Percentiles rank a stretch among this genome's conserved stretches.
These are phyloP conservation scores for Elegia similella DNA, from an alignment of 2,888 invertebrate genomes.

Conservation along the genomic window DNA sequence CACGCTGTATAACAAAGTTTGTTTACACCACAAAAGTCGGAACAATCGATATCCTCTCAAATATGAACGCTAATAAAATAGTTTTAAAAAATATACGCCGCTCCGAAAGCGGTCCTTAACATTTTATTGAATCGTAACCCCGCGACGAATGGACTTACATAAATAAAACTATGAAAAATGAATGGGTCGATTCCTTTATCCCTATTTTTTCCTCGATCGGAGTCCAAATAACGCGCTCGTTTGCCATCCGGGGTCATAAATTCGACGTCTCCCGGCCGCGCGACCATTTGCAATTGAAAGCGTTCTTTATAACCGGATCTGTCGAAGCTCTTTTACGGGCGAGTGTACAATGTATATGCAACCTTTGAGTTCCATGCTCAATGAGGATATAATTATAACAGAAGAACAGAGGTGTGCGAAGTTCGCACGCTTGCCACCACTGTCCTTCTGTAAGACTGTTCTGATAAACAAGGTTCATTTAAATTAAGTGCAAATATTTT, in stretches of 20 bases:
- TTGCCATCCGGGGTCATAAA: slow-evolving; percentile 68
- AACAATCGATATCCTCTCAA: slow-evolving; percentile 9
- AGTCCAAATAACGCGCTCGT: slow-evolving; percentile 66
- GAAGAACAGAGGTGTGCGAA: too few relatives aligned
- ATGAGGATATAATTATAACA: too few relatives aligned
- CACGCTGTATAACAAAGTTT: too few relatives aligned
- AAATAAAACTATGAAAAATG: slow-evolving; percentile 73
- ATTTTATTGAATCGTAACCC: slow-evolving; percentile 58
- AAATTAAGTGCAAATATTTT: too few relatives aligned
- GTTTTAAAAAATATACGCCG: slow-evolving; percentile 26
- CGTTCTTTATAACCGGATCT: slow-evolving; percentile 72
- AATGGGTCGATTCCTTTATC: slow-evolving; percentile 65
- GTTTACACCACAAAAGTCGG: too few relatives aligned
- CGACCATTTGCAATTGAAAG: slow-evolving; percentile 78
- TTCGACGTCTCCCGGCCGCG: slow-evolving; percentile 59
- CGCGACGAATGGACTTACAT: slow-evolving; percentile 57
- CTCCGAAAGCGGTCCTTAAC: slow-evolving; percentile 34
- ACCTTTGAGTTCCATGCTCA: slow-evolving; percentile 4
- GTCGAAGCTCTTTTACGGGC: slow-evolving; percentile 68
- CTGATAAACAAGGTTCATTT: too few relatives aligned
- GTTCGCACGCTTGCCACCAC: too few relatives aligned
- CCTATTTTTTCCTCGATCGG: slow-evolving; percentile 62
- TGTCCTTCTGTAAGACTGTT: too few relatives aligned
- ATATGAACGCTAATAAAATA: slow-evolving; percentile 14
- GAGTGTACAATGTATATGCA: slow-evolving; percentile 40